Evolutionary conservation across 1,140 invertebrate species (phyloP).

Genomic region (Drosophila lowei): DNA sequence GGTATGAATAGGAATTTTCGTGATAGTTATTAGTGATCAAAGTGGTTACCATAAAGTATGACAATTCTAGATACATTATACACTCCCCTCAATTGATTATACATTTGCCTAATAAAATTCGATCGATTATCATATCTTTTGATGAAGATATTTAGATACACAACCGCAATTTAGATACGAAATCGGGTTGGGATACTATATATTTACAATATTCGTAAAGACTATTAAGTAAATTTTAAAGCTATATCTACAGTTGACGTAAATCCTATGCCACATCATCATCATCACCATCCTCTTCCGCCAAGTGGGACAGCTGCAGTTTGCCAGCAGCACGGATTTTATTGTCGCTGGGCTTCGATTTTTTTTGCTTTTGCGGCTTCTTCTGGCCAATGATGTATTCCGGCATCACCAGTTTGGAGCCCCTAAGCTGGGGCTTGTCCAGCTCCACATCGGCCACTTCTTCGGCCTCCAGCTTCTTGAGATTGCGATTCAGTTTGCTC

Average conservation of each 20-base stretch:
- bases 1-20: too few relatives aligned
- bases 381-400: constrained; percentile 91
- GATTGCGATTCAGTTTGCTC: constrained; percentile 63
- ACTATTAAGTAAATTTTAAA: not conserved
- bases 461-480: constrained; percentile 71
- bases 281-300: constrained; percentile 83
- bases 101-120: too few relatives aligned
- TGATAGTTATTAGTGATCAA: too few relatives aligned
- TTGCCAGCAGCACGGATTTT: constrained; percentile 75
- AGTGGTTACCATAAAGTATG: too few relatives aligned
- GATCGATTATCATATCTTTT: too few relatives aligned
- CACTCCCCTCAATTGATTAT: too few relatives aligned
- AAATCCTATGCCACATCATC: constrained; percentile 25
- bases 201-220: too few relatives aligned
- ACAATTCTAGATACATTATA: too few relatives aligned
- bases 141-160: too few relatives aligned
- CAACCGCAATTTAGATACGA: too few relatives aligned
- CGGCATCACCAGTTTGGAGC: constrained; percentile 89
- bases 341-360: constrained; percentile 49
- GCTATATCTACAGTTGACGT: constrained; percentile 4
- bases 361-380: constrained; percentile 84
- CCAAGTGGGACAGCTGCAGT: constrained; percentile 87
- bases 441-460: constrained; percentile 68
- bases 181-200: too few relatives aligned
- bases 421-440: constrained; percentile 85